Evolutionary conservation across 23 tunicate genomes (phyloP).

Genomic region (Ascidia mentula): DNA sequence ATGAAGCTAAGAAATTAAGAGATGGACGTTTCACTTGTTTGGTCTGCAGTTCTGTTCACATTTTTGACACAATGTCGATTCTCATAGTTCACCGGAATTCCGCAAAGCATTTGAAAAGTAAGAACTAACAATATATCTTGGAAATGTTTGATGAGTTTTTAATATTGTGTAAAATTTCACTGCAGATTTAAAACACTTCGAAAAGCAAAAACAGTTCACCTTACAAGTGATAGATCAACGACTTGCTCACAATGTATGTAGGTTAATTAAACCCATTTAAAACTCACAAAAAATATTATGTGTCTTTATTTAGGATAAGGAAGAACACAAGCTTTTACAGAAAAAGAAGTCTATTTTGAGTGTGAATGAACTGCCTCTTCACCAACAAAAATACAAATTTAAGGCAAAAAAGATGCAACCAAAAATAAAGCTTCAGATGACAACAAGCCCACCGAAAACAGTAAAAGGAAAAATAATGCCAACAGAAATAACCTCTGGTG

Average conservation of each 20-base stretch:
- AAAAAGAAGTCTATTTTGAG: background rate
- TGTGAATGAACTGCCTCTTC: background rate
- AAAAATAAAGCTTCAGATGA: background rate
- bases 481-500: too few relatives aligned
- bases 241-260: background rate
- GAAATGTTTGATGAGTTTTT: too few relatives aligned
- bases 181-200: background rate
- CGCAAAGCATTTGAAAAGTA: slow-evolving; percentile 3
- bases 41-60: background rate
- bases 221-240: background rate
- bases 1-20: background rate
- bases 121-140: too few relatives aligned
- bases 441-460: too few relatives aligned
- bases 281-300: background rate
- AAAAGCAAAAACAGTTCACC: background rate
- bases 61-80: slow-evolving; percentile 6
- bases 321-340: background rate
- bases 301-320: background rate
- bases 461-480: too few relatives aligned
- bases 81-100: background rate
- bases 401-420: background rate
- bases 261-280: background rate
- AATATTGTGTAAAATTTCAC: too few relatives aligned
- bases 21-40: slow-evolving; percentile 21
- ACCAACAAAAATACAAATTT: background rate